Evolutionary conservation across 2,888 invertebrate genomes (phyloP), one percentile per base, ranked within the genome.

Genomic region (Morpho helenor): DNA sequence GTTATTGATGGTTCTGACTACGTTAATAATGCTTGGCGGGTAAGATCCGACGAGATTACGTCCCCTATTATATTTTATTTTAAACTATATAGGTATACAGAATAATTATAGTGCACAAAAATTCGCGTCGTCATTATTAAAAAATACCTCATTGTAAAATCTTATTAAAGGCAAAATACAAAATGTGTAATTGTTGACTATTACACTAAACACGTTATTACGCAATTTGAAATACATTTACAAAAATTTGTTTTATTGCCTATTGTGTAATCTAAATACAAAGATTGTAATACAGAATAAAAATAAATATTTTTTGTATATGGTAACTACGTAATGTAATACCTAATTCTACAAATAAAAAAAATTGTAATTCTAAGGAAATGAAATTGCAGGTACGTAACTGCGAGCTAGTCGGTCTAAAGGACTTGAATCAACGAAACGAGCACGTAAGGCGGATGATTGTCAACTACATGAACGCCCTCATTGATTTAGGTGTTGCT

Each of bases 371-470:
- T 43, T 43, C 31, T 5, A 31, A 31, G 5, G 4, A 43, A 43
- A n/a, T 8, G 8, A 22, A n/a, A 9, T 75, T 74, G 16, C 59
- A 91, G 86, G 94, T 95, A 0, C 92, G 96, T 56, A 93, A 96
- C 70, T 97, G 97, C 72, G 93, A 95, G 62, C 83, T 96, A 9
- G 92, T 93, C 0, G 95, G 96, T 0, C 84, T 98, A 5, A 94
- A 94, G 67, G 98, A 98, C 80, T 85, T 98, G 65, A 92, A 96
- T 74, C 96, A 96, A 71, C 79, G 90, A 3, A 72, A 84, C 5
- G 91, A 93, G 22, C 92, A 94, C 68, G 96, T 96, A 0, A 85
- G 94, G 41, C 76, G 82, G 0, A 94, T 92, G 84, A 92, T 96
- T 2, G 89, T 93, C 0, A 90, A 92, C 4, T 94, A 93, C 70